phyloP scores from a whole-genome alignment of 2,113 vertebrate genomes.

The Rafetus swinhoei region DNA sequence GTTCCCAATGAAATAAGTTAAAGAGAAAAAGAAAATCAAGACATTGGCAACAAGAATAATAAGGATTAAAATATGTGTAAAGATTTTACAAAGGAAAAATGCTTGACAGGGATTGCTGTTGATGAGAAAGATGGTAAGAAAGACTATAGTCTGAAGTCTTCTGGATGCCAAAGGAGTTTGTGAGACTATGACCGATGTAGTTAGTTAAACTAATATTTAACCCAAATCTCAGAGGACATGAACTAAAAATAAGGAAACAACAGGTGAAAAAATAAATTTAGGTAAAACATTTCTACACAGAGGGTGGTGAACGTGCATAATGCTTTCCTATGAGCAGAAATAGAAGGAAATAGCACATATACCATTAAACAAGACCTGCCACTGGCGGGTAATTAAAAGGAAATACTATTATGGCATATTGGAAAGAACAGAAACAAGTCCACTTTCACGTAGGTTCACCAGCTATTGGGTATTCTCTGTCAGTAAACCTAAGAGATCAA shows the following conservation, averaged over 20 bases:
- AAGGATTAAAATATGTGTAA: background rate
- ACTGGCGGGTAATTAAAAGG: slow-evolving; percentile 38
- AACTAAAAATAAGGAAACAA: background rate
- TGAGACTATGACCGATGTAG: background rate
- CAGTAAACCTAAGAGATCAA: slow-evolving; percentile 21
- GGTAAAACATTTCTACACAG: background rate
- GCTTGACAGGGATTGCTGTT: rapidly evolving
- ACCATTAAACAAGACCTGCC: slow-evolving; percentile 1
- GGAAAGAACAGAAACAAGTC: slow-evolving; percentile 15
- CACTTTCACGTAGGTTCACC: slow-evolving; percentile 33
- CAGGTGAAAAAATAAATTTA: background rate
- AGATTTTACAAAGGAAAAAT: background rate
- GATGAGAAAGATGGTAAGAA: background rate
- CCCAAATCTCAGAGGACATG: slow-evolving; percentile 16
- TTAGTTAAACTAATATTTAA: slow-evolving; percentile 26
- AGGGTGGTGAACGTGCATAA: background rate
- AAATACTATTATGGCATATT: slow-evolving; percentile 24
- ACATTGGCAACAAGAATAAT: background rate
- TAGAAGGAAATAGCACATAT: background rate
- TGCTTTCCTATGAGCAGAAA: background rate
- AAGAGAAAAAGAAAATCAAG: background rate
- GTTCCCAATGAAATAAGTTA: background rate
- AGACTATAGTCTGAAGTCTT: background rate
- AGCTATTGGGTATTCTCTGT: slow-evolving; percentile 28
- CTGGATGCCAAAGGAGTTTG: background rate